Base-by-base conservation (phyloP, 2,113 vertebrate species). In the Peromyscus californicus region DNA sequence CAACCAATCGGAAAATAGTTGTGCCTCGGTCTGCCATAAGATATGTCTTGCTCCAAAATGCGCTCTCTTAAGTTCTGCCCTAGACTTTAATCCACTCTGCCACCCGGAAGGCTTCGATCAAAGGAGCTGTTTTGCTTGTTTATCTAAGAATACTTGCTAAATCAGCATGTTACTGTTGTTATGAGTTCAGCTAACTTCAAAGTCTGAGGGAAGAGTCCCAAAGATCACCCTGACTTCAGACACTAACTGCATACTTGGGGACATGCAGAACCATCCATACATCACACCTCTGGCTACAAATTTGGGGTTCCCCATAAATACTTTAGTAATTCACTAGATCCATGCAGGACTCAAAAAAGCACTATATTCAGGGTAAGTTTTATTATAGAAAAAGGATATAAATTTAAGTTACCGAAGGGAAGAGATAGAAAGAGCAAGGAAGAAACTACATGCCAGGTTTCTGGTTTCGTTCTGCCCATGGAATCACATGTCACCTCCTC, bases 61-160 rank as follows among this genome's bases (percentile, higher is more conserved):
- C 24, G 88, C 29, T 42, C 36, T 83, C 26, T 80, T 75, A 82
- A 93, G 48, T 90, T 45, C 33, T 54, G 48, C 45, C 45, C 75
- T 54, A 72, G 36, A 79, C 17, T 54, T 82, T 51, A 72, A 83
- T 94, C 51, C 4, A 76, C 63, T 85, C 39, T 93, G 39, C 39
- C 97, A 48, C 69, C 72, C 72, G 15, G 39, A 36, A 93, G 57
- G 12, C 54, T 90, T 94, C 92, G 36, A 59, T 93, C 83, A 95
- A 91, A 94, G 54, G 42, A 96, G 17, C 36, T 83, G 15, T 96
- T 92, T 95, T 72, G n/a, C 78, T 75, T 92, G 39, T 75, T 95
- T 93, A 95, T 42, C 21, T 83, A 31, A 36, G 67, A 96, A 87
- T 78, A 93, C 80, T 83, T 97, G 75, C 61, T 96, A 94, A 95